phyloP scores from a whole-genome alignment of 2,888 invertebrate genomes.

The Mamestra brassicae region DNA sequence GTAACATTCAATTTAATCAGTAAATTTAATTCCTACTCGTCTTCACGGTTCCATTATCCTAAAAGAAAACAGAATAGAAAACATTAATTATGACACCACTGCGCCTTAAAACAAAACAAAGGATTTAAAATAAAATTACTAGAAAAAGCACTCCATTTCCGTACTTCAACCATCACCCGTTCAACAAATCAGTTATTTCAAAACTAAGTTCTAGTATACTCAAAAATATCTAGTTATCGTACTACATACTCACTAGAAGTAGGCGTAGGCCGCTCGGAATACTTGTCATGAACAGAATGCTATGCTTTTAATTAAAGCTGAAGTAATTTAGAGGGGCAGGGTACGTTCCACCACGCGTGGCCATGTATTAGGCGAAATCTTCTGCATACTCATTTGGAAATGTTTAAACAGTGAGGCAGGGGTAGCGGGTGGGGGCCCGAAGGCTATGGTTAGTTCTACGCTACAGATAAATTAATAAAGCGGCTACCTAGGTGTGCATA shows the following conservation, averaged over 20 bases:
- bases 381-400: slow-evolving; percentile 90
- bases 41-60: too few species aligned
- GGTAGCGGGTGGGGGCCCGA: slow-evolving; percentile 69
- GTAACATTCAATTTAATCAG: neutral
- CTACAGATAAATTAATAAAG: slow-evolving; percentile 91
- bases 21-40: too few species aligned
- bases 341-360: slow-evolving; percentile 77
- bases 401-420: slow-evolving; percentile 86
- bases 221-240: slow-evolving; percentile 71
- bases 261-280: slow-evolving; percentile 81
- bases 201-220: slow-evolving; percentile 26
- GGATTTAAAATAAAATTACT: neutral
- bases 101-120: neutral
- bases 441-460: slow-evolving; percentile 88
- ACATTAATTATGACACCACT: neutral
- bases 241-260: slow-evolving; percentile 72
- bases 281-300: slow-evolving; percentile 90
- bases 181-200: slow-evolving; percentile 5
- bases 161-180: neutral
- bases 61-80: neutral
- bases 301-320: slow-evolving; percentile 90
- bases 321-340: slow-evolving; percentile 88
- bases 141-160: neutral
- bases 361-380: slow-evolving; percentile 87
- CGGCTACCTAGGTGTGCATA: slow-evolving; percentile 80